Evolutionary conservation across 2,888 invertebrate genomes (phyloP), one percentile per base, ranked within the genome.

Genomic region (Caenorhabditis virilis): DNA sequence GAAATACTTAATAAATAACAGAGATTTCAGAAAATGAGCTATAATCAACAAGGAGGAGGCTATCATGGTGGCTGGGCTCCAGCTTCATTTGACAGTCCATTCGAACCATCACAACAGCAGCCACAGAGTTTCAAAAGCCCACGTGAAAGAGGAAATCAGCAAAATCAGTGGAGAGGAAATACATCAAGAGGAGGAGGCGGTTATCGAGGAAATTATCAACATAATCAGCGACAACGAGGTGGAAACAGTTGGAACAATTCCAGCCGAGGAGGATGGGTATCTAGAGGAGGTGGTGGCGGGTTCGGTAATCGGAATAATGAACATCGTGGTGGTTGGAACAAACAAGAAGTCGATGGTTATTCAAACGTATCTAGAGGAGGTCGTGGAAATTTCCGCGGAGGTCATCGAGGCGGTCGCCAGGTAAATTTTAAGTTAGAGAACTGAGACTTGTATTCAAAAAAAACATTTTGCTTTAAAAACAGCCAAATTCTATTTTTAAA

Each of bases 1-100:
- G n/a, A n/a, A n/a, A n/a, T n/a, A n/a, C n/a, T n/a, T n/a, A n/a
- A n/a, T n/a, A n/a, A n/a, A n/a, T n/a, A n/a, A n/a, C n/a, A n/a
- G n/a, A n/a, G n/a, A n/a, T n/a, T n/a, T n/a, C n/a, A n/a, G n/a
- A 42, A 30, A 46, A 60, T 60, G 60, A 25, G 27, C 22, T 35
- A 39, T 15, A 36, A n/a, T 36, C 16, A 13, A 13, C 30, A n/a
- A 13, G 36, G 36, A 7, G 36, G 36, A 36, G 5, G n/a, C 7
- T 30, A 23, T 42, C 42, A 15, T 15, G 42, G 42, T 42, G 20
- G 39, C 22, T 11, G 42, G 9, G 42, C 20, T 30, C 30, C 30
- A 23, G 20, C 9, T 9, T 23, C 22, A 42, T 42, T 42, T 15
- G 23, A 42, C 22, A 42, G 42, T 23, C 42, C 42, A 2, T 42